phyloP scores from a whole-genome alignment of 1,140 invertebrate genomes.

The Orussus abietinus region DNA sequence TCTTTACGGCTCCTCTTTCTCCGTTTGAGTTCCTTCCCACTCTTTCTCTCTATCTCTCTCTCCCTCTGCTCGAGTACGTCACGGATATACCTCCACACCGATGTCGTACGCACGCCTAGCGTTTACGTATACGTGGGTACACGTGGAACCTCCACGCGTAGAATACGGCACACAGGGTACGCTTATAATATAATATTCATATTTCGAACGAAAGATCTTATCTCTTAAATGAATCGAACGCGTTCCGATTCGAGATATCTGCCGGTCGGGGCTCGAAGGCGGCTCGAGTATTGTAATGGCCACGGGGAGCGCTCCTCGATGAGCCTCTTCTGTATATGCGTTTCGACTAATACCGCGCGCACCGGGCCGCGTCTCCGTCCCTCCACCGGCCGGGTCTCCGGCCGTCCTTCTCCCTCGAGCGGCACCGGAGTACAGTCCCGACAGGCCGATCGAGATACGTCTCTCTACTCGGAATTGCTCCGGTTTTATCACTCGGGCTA shows the following conservation, averaged over 20 bases:
- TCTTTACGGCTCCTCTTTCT: not conserved
- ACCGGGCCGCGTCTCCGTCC: not conserved
- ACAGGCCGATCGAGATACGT: not conserved
- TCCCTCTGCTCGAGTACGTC: slow-evolving; percentile 2
- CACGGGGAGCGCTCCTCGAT: too few relatives aligned
- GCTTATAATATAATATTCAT: slow-evolving; percentile 50
- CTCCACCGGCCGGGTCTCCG: not conserved
- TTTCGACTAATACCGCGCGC: not conserved
- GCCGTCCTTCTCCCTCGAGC: not conserved
- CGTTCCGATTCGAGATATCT: slow-evolving; percentile 21
- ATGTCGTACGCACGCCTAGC: not conserved
- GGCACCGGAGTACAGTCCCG: slow-evolving; percentile 1
- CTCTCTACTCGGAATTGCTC: not conserved
- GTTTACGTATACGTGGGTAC: too few relatives aligned
- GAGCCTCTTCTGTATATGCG: not conserved
- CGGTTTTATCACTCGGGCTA: slow-evolving; percentile 1
- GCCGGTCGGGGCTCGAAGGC: slow-evolving; percentile 1
- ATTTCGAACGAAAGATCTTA: slow-evolving; percentile 52
- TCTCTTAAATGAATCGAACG: slow-evolving; percentile 51
- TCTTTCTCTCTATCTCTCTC: not conserved
- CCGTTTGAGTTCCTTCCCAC: not conserved
- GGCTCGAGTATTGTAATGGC: not conserved
- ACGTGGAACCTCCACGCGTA: too few relatives aligned
- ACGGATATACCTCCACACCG: not conserved
- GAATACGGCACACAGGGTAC: slow-evolving; percentile 23